phyloP scores from a whole-genome alignment of 2,113 vertebrate genomes.

The Argyrosomus japonicus region DNA sequence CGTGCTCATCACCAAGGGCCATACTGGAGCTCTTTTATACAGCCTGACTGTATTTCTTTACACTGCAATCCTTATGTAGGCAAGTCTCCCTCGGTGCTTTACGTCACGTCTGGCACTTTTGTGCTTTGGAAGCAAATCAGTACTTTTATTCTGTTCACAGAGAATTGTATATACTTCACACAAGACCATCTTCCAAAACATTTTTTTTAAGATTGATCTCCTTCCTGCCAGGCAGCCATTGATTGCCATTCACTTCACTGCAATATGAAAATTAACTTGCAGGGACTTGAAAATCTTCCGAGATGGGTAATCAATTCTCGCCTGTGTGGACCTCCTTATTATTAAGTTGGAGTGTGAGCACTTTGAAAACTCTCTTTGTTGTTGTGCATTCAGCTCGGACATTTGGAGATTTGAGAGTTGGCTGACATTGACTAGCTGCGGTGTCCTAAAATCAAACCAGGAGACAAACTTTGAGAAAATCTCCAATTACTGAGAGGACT shows the following conservation, averaged over 20 bases:
- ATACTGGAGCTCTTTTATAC: slow-evolving; percentile 41
- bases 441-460: slow-evolving; percentile 5
- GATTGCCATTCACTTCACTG: slow-evolving; percentile 34
- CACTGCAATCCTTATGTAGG: background rate
- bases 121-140: slow-evolving; percentile 26
- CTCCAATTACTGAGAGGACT: background rate
- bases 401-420: background rate
- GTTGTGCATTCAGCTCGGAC: background rate
- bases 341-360: background rate
- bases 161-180: background rate
- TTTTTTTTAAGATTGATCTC: slow-evolving; percentile 27
- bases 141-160: slow-evolving; percentile 1
- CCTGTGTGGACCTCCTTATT: slow-evolving; percentile 3
- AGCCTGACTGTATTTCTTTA: slow-evolving; percentile 38
- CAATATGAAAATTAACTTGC: slow-evolving; percentile 34
- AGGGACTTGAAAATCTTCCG: slow-evolving; percentile 23
- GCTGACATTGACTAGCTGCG: background rate
- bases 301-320: slow-evolving; percentile 23
- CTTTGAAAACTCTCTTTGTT: slow-evolving; percentile 1
- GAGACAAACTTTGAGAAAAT: background rate
- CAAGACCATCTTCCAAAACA: slow-evolving; percentile 16
- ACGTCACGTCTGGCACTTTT: slow-evolving; percentile 3
- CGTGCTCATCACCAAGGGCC: slow-evolving; percentile 53
- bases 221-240: slow-evolving; percentile 16
- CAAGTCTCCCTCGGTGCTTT: background rate